These are phyloP conservation scores for Gila robusta DNA, from an alignment of 2,797 vertebrate genomes.

Conservation along the genomic window DNA sequence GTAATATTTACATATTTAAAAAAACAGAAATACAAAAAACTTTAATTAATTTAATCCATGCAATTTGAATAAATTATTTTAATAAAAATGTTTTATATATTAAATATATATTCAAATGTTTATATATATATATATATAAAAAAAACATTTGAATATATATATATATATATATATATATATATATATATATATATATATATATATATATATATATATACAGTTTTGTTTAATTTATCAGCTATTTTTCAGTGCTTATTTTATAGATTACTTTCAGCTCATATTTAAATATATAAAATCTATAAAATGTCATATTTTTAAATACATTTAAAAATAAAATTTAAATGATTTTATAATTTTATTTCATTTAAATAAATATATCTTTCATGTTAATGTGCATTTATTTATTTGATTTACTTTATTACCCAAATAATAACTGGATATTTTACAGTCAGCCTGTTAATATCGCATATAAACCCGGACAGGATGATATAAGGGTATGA, in stretches of 20 bases:
- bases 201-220: too few relatives aligned
- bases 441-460: background rate
- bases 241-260: background rate
- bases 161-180: too few relatives aligned
- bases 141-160: too few relatives aligned
- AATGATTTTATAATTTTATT: background rate
- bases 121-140: too few relatives aligned
- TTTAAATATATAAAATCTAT: background rate
- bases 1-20: background rate
- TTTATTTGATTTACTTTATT: background rate
- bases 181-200: too few relatives aligned
- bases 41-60: background rate
- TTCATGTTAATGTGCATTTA: background rate
- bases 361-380: background rate
- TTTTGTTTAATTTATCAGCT: background rate
- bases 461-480: background rate
- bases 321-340: background rate
- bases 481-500: background rate
- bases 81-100: too few relatives aligned
- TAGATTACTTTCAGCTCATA: background rate
- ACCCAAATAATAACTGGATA: background rate
- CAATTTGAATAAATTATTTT: background rate
- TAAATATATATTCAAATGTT: too few relatives aligned
- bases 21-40: background rate
- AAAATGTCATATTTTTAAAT: background rate